Conservation (phyloP, 2,113 vertebrate genomes). For the Triplophysa rosa region DNA sequence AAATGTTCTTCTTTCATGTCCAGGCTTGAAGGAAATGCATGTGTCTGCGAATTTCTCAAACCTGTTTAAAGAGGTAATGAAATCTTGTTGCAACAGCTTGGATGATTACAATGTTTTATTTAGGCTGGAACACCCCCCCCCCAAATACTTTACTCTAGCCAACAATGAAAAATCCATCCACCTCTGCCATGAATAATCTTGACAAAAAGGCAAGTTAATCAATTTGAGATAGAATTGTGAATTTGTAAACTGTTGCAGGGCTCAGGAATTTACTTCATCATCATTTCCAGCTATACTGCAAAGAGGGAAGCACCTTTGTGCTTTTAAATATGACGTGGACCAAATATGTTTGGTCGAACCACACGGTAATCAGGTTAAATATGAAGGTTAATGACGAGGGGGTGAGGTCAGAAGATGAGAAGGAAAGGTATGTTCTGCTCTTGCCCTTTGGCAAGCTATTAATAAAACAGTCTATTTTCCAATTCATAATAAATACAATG, state of each 20-base stretch:
- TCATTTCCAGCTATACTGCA: not conserved
- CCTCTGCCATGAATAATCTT: constrained; percentile 25
- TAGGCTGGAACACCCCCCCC: not conserved
- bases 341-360: not conserved
- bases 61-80: constrained; percentile 20
- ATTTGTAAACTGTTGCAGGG: constrained; percentile 18
- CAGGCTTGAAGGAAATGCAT: constrained; percentile 21
- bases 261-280: constrained; percentile 32
- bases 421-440: not conserved
- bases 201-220: constrained; percentile 22
- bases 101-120: constrained; percentile 43
- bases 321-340: not conserved
- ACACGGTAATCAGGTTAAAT: not conserved
- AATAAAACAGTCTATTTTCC: constrained; percentile 12
- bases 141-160: not conserved
- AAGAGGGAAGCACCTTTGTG: not conserved
- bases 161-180: constrained; percentile 33
- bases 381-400: not conserved
- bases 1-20: not conserved
- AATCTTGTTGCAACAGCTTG: constrained; percentile 33
- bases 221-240: constrained; percentile 24
- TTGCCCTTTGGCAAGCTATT: constrained; percentile 21
- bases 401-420: constrained; percentile 8
- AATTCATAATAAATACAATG: constrained; percentile 25
- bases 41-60: constrained; percentile 31